Evolutionary conservation across 2,797 vertebrate genomes (phyloP).

Genomic region (Falco naumanni): DNA sequence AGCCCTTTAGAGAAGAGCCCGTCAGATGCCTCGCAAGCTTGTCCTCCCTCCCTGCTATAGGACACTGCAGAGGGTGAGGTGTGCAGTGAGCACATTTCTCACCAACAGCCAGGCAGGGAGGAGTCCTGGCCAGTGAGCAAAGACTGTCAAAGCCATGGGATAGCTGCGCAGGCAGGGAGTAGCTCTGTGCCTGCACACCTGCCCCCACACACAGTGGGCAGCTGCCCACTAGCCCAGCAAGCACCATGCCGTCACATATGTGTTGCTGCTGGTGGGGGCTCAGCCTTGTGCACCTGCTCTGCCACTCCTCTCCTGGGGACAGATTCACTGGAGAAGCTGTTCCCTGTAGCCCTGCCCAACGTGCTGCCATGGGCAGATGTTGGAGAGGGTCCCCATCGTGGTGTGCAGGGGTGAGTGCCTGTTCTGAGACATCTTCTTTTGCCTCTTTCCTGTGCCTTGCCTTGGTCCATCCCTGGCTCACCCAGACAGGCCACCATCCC

Average conservation of each 20-base stretch:
- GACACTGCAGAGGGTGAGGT: background rate
- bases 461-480: background rate
- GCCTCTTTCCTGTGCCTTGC: conserved; percentile 11
- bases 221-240: background rate
- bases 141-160: background rate
- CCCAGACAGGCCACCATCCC: conserved; percentile 91
- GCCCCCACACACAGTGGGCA: background rate
- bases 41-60: background rate
- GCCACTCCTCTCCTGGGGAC: background rate
- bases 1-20: background rate
- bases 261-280: background rate
- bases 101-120: background rate
- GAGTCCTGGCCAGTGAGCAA: background rate
- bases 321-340: background rate
- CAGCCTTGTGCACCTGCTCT: background rate
- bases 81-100: background rate
- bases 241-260: fast-evolving
- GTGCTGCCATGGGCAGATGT: background rate
- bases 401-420: background rate
- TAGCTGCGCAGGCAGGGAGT: background rate
- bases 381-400: background rate
- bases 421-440: conserved; percentile 30
- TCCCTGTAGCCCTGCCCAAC: background rate
- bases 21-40: background rate
- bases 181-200: background rate